Conservation (phyloP, 53 echinoderm and acorn worm genomes). For the Antedon mediterranea region DNA sequence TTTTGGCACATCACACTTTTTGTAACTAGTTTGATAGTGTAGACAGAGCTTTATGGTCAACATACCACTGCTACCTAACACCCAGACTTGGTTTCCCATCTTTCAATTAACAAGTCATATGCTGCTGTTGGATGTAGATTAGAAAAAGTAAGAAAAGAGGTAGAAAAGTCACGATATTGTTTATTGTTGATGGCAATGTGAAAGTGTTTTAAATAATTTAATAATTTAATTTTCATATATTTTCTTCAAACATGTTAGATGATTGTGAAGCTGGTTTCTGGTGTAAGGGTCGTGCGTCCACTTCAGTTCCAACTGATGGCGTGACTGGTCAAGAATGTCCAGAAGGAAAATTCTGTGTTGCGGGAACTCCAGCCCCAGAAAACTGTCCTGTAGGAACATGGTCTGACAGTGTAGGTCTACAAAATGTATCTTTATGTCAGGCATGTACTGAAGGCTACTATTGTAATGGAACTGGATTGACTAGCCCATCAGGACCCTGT, state of each 20-base stretch:
- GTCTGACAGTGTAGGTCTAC: constrained; percentile 71
- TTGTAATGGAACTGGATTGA: constrained; percentile 95
- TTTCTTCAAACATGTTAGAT: constrained; percentile 4
- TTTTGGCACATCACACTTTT: too few relatives aligned
- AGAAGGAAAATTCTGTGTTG: constrained; percentile 51
- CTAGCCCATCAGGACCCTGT: constrained; percentile 79
- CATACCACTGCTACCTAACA: too few relatives aligned
- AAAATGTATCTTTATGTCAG: constrained; percentile 44
- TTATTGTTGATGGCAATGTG: too few relatives aligned
- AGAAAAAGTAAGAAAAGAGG: too few relatives aligned
- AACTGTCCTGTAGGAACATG: constrained; percentile 81
- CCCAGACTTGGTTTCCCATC: too few relatives aligned
- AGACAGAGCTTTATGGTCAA: too few relatives aligned
- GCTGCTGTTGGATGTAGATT: too few relatives aligned
- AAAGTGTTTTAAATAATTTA: too few relatives aligned
- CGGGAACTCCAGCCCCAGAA: constrained; percentile 65
- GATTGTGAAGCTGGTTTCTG: constrained; percentile 81
- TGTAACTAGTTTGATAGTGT: too few relatives aligned
- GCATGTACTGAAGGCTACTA: constrained; percentile 74
- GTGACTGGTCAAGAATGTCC: constrained; percentile 63
- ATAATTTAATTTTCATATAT: too few relatives aligned
- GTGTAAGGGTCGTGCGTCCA: constrained; percentile 55
- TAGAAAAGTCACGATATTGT: too few relatives aligned
- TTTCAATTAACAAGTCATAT: too few relatives aligned
- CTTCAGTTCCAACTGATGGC: constrained; percentile 53